Evolutionary conservation across 2,113 vertebrate genomes (phyloP).

Genomic region (Arothron firmamentum): DNA sequence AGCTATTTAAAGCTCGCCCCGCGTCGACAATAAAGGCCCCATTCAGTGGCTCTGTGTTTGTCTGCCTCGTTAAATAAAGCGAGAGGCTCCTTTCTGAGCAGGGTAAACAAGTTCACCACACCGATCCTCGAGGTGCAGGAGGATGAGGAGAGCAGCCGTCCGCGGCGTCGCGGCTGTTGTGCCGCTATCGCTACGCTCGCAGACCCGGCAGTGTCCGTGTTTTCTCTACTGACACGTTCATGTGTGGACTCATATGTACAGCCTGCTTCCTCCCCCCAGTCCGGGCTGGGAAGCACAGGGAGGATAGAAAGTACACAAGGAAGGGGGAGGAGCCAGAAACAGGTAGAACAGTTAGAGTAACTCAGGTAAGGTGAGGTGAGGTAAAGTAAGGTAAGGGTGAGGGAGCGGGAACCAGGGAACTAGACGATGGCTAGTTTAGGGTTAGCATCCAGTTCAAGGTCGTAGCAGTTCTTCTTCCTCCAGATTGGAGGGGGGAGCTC

Average conservation of each 20-base stretch:
- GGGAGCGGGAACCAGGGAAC: too few relatives aligned
- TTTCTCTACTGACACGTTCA: conserved; percentile 20
- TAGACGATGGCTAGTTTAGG: too few relatives aligned
- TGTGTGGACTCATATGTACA: not conserved
- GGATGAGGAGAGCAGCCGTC: conserved; percentile 28
- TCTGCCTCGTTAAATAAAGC: conserved; percentile 48
- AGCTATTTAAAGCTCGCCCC: conserved; percentile 57
- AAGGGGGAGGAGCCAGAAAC: too few relatives aligned
- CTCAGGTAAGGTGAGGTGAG: too few relatives aligned
- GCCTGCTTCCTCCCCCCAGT: too few relatives aligned
- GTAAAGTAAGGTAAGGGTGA: too few relatives aligned
- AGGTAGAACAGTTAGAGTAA: too few relatives aligned
- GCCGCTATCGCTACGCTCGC: not conserved
- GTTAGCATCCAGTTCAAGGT: too few relatives aligned
- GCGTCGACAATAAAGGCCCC: conserved; percentile 41
- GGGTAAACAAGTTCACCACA: conserved; percentile 49
- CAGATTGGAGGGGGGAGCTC: too few relatives aligned
- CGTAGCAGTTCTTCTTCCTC: too few relatives aligned
- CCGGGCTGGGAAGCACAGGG: too few relatives aligned
- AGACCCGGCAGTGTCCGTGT: conserved; percentile 13
- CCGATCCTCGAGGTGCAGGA: conserved; percentile 28
- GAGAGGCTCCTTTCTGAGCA: conserved; percentile 32
- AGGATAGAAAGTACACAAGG: too few relatives aligned
- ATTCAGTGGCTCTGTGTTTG: conserved; percentile 43
- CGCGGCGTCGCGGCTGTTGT: conserved; percentile 24